These are phyloP conservation scores for Orthosia cruda DNA, from an alignment of 2,888 invertebrate genomes.

Conservation along the genomic window DNA sequence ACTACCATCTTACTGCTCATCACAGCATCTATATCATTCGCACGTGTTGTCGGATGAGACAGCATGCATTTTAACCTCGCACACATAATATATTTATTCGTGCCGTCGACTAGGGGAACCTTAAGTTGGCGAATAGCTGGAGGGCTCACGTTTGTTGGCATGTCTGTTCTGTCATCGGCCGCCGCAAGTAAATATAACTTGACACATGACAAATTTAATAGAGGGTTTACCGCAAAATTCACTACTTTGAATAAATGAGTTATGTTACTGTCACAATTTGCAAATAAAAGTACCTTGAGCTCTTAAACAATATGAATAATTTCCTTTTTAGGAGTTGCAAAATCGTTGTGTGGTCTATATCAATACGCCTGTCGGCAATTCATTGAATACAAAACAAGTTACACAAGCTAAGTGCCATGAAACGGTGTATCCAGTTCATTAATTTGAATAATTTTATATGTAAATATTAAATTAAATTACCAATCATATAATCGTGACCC, in stretches of 20 bases:
- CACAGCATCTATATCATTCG: too few relatives aligned
- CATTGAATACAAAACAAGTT: constrained; percentile 50
- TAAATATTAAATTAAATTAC: constrained; percentile 53
- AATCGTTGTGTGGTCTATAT: constrained; percentile 38
- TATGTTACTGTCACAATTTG: constrained; percentile 33
- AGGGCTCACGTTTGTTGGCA: constrained; percentile 66
- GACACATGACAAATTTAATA: constrained; percentile 72
- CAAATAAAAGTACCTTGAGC: constrained; percentile 17
- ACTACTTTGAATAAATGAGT: constrained; percentile 60
- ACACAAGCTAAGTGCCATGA: constrained; percentile 52
- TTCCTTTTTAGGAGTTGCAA: constrained; percentile 33
- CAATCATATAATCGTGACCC: constrained; percentile 62
- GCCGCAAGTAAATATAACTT: constrained; percentile 70
- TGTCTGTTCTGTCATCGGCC: constrained; percentile 70
- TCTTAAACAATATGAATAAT: constrained; percentile 10
- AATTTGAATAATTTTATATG: constrained; percentile 58
- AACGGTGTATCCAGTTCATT: constrained; percentile 47
- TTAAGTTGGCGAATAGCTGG: constrained; percentile 68
- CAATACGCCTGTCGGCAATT: constrained; percentile 22
- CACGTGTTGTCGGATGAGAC: too few relatives aligned
- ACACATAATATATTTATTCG: too few relatives aligned
- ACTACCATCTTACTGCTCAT: too few relatives aligned
- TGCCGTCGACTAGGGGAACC: too few relatives aligned
- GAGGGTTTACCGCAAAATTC: constrained; percentile 65
- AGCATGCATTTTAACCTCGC: too few relatives aligned